Evolutionary conservation across 1,140 invertebrate species (phyloP), one percentile per base, ranked within the genome.

Genomic region (Drosophila tsacasi): DNA sequence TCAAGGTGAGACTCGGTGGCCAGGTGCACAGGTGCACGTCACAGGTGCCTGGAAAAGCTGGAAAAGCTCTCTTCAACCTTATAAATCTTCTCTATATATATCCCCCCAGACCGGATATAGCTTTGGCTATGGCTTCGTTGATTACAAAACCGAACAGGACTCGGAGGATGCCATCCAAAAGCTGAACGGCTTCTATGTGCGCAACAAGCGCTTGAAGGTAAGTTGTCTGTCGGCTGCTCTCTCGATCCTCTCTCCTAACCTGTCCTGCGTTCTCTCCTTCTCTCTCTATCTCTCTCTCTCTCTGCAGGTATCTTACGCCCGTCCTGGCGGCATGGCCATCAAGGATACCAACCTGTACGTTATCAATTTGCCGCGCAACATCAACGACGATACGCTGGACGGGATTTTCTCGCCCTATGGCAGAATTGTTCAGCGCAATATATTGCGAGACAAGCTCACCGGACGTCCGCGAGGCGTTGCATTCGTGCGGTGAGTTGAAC

Each of bases 331-430:
- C 8, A 97, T 99, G 69, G 96, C 97, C 64, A 98, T 98, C 72
- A 99, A 99, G 93, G 97, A 98, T 93, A 98, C 98, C 9, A 99
- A 99, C 94, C 94, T 99, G 30, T 99, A 99, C 93, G 96, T 99
- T 42, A 97, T 97, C 55, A 98, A 98, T 94, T 94, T 99, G 54
- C 97, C 98, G n/a, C 96, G 97, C 83, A 96, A 96, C 83, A 95
- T 97, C 55, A 97, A 96, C 17, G 96, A 98, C 83, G 95, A 96
- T 40, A 96, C 97, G 82, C 94, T 99, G 30, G 96, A 97, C 85
- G 95, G 96, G 47, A 95, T 98, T 85, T 99, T 99, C 93, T 95
- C 95, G 46, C 96, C 96, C 79, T 98, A 95, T 94, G 97, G 98
- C 12, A 94, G 95, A 60, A 98, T 98, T 91, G 96, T 99, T 49